Percentiles rank a stretch among this genome's conserved stretches.
phyloP scores from a whole-genome alignment of 1,140 invertebrate species.

The Platyscapa corneri region DNA sequence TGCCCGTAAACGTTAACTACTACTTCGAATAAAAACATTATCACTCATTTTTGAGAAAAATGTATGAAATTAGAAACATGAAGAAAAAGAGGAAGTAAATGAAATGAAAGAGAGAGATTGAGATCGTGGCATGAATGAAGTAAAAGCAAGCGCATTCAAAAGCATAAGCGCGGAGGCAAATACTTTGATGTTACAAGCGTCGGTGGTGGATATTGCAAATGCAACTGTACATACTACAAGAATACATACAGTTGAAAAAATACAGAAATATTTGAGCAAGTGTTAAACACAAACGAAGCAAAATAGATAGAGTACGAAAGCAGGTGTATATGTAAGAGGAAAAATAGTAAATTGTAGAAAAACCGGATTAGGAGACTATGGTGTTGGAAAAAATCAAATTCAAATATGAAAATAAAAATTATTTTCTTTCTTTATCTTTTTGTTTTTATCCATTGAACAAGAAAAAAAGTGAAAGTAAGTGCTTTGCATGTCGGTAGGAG shows the following conservation, averaged over 20 bases:
- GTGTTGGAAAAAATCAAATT: too few species aligned
- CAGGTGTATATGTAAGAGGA: neutral
- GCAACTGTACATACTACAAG: neutral
- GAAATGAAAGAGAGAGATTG: neutral
- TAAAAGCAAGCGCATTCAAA: constrained; percentile 1
- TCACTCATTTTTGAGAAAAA: constrained; percentile 16
- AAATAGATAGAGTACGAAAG: neutral
- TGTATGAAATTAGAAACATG: neutral
- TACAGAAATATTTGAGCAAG: too few species aligned
- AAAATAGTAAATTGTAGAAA: neutral
- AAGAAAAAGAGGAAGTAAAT: neutral
- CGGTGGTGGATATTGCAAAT: neutral
- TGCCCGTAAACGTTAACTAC: constrained; percentile 33
- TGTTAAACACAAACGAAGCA: too few species aligned
- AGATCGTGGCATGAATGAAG: neutral
- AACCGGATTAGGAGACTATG: too few species aligned
- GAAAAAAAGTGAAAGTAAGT: neutral
- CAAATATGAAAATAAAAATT: too few species aligned
- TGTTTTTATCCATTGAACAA: neutral
- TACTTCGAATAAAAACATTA: constrained; percentile 39
- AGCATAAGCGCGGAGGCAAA: constrained; percentile 13
- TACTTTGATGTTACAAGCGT: neutral
- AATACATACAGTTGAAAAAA: neutral
- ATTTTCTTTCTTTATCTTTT: too few species aligned
- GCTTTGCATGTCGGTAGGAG: too few species aligned